Evolutionary conservation across 2,888 invertebrate species (phyloP).

Genomic region (Malthinus seriepunctatus): DNA sequence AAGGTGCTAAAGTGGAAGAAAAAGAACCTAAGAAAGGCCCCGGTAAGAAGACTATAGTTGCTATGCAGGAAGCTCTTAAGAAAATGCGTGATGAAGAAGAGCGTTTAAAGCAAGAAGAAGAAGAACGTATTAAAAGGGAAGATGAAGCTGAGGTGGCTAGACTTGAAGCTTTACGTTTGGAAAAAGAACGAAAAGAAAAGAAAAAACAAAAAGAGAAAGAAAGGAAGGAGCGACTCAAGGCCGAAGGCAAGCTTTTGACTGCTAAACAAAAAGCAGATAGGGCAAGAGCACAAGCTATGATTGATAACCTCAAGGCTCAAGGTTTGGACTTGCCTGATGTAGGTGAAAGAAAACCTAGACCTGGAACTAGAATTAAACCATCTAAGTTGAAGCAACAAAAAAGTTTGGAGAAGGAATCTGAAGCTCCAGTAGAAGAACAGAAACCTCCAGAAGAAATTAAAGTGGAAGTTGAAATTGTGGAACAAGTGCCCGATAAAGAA

Average conservation of each 20-base stretch:
- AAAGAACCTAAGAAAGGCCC: slow-evolving; percentile 65
- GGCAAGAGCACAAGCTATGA: slow-evolving; percentile 84
- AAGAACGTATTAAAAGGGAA: slow-evolving; percentile 74
- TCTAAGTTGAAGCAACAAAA: slow-evolving; percentile 69
- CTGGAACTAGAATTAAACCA: slow-evolving; percentile 76
- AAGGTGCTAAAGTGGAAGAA: slow-evolving; percentile 21
- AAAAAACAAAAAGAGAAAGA: slow-evolving; percentile 93
- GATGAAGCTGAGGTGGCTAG: slow-evolving; percentile 76
- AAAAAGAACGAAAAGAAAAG: slow-evolving; percentile 85
- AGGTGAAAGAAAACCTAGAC: slow-evolving; percentile 63
- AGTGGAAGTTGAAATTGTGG: slow-evolving; percentile 44
- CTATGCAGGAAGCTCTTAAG: slow-evolving; percentile 90
- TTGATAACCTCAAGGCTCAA: slow-evolving; percentile 87
- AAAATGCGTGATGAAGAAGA: slow-evolving; percentile 91
- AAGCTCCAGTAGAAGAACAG: slow-evolving; percentile 28
- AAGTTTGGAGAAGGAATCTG: slow-evolving; percentile 55
- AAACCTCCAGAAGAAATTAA: slow-evolving; percentile 38
- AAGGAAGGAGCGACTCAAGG: slow-evolving; percentile 87
- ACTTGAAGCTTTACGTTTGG: slow-evolving; percentile 75
- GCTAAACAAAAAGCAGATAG: slow-evolving; percentile 92
- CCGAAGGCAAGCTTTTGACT: slow-evolving; percentile 94
- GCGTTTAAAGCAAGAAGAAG: slow-evolving; percentile 70
- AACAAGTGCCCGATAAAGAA: slow-evolving; percentile 44
- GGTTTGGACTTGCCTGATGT: slow-evolving; percentile 81
- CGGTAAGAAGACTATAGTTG: slow-evolving; percentile 83